phyloP scores from a whole-genome alignment of 2,888 invertebrate species.

The Erebia ligea region DNA sequence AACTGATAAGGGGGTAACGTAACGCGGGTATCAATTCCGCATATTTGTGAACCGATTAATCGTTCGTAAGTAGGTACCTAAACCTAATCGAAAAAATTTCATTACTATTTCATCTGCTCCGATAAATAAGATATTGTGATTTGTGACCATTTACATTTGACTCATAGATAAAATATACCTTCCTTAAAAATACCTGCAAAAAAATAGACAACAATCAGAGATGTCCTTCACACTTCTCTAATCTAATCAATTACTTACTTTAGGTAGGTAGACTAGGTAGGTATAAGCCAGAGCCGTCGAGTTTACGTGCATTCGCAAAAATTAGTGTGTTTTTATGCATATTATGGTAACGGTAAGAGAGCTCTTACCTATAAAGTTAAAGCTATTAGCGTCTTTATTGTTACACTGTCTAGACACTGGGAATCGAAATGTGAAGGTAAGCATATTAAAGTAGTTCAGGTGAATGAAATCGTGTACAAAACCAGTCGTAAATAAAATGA shows the following conservation, averaged over 20 bases:
- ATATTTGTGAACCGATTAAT: too few relatives aligned
- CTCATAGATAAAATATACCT: constrained; percentile 8
- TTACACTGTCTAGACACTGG: constrained; percentile 2
- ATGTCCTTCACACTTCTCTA: constrained; percentile 15
- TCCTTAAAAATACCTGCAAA: not conserved
- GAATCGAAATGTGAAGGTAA: constrained; percentile 13
- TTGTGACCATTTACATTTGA: not conserved
- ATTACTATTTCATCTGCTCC: not conserved
- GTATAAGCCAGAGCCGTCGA: not conserved
- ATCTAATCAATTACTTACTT: constrained; percentile 19
- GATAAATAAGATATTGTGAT: not conserved
- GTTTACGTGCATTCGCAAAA: not conserved
- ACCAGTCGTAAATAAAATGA: constrained; percentile 54
- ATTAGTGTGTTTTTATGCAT: not conserved
- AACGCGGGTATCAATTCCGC: too few relatives aligned
- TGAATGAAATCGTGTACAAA: constrained; percentile 12
- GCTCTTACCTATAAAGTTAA: too few relatives aligned
- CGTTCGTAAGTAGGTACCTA: too few relatives aligned
- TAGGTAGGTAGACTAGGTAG: not conserved
- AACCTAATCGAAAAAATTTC: too few relatives aligned
- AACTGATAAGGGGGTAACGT: too few relatives aligned
- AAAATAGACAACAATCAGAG: constrained; percentile 8
- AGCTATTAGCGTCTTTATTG: not conserved
- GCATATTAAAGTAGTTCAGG: constrained; percentile 17
- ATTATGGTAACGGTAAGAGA: too few relatives aligned